Percentiles rank a stretch among this genome's conserved stretches.
These are phyloP conservation scores for Triplophysa dalaica DNA, from an alignment of 2,113 vertebrate genomes.

Conservation along the genomic window DNA sequence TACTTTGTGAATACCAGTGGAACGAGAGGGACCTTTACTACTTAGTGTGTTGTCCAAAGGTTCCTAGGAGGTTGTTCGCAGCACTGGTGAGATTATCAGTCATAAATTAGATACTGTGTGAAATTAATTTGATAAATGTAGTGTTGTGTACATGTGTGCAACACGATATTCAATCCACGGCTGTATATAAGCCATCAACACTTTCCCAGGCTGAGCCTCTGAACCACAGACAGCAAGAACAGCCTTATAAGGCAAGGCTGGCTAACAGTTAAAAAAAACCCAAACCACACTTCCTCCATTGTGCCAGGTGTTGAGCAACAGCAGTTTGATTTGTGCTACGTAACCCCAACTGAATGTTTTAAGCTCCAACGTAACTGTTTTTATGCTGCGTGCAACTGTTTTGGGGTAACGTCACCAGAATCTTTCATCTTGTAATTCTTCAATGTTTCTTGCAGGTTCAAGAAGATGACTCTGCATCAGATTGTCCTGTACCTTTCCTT, in stretches of 20 bases:
- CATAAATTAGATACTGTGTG: not conserved
- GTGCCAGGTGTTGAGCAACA: constrained; percentile 49
- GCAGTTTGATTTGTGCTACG: not conserved
- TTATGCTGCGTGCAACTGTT: not conserved
- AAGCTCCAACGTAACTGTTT: not conserved
- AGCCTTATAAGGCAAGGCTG: constrained; percentile 46
- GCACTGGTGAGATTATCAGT: constrained; percentile 73
- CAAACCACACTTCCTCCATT: constrained; percentile 63
- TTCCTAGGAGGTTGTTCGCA: constrained; percentile 60
- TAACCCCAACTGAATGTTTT: not conserved
- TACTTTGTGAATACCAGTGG: constrained; percentile 58
- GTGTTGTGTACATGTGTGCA: not conserved
- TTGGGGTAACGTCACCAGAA: not conserved
- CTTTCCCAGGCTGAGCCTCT: constrained; percentile 25
- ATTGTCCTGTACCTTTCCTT: constrained; percentile 46
- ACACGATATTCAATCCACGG: not conserved
- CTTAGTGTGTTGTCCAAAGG: constrained; percentile 59
- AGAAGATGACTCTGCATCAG: constrained; percentile 30
- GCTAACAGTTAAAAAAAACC: constrained; percentile 29
- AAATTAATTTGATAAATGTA: not conserved
- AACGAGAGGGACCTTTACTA: constrained; percentile 70
- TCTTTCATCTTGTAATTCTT: too few relatives aligned
- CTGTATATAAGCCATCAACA: constrained; percentile 5
- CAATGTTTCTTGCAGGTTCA: constrained; percentile 56
- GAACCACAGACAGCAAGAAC: constrained; percentile 28